Percentiles rank a stretch among this genome's conserved stretches.
phyloP scores from a whole-genome alignment of 2,113 vertebrate genomes.

The Sardina pilchardus region DNA sequence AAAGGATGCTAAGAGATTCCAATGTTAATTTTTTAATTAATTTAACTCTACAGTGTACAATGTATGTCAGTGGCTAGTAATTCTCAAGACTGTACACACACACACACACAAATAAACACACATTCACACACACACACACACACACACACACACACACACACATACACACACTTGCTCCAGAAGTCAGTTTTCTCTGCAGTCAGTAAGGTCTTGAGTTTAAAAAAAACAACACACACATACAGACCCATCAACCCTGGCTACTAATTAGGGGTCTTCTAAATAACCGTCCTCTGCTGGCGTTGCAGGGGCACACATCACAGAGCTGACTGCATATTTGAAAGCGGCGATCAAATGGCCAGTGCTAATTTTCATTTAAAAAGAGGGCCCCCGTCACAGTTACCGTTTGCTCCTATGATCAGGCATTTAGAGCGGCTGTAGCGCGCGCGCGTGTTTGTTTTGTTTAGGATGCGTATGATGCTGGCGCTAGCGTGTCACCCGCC shows the following conservation, averaged over 20 bases:
- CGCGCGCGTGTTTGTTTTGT: conserved; percentile 74
- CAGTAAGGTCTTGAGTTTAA: neutral
- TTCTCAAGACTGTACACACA: too few relatives aligned
- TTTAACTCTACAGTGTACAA: too few relatives aligned
- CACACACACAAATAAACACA: too few relatives aligned
- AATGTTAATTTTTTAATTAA: too few relatives aligned
- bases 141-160: neutral
- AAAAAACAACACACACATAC: neutral
- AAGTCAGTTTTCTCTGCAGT: neutral
- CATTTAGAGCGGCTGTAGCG: conserved; percentile 73
- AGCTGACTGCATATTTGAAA: conserved; percentile 40
- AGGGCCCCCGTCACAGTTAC: conserved; percentile 50
- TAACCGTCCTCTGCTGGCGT: conserved; percentile 66
- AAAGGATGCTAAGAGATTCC: too few relatives aligned
- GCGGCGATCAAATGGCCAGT: conserved; percentile 55
- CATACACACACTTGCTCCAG: neutral
- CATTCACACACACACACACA: neutral
- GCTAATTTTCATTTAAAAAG: conserved; percentile 75
- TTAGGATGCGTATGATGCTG: conserved; percentile 52
- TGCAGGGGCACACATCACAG: conserved; percentile 72
- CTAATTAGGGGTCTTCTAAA: conserved; percentile 74
- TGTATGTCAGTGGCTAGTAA: too few relatives aligned
- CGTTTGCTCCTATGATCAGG: conserved; percentile 73
- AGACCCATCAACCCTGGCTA: conserved; percentile 67
- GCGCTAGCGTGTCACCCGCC: conserved; percentile 66